A percentile compares a stretch with the other conserved stretches of the same genome.
These are phyloP conservation scores for Coturnix japonica DNA, from an alignment of 2,113 vertebrate species.

Conservation along the genomic window DNA sequence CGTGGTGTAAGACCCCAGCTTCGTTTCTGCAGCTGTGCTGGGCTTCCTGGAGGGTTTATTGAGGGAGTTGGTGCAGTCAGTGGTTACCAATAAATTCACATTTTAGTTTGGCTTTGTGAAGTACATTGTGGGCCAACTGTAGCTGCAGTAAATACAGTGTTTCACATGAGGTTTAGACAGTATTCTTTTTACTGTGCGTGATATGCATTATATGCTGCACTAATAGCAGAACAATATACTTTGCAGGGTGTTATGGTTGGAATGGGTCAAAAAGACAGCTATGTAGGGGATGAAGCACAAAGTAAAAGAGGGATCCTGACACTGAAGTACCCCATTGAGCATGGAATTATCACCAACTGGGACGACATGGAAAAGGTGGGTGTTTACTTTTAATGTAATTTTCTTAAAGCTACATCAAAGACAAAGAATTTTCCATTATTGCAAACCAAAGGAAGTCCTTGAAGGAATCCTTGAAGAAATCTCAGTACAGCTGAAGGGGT, in stretches of 20 bases:
- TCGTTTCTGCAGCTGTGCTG: neutral
- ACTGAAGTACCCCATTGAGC: constrained; percentile 16
- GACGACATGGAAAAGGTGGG: constrained; percentile 36
- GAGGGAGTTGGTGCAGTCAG: fast-evolving
- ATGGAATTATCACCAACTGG: constrained; percentile 36
- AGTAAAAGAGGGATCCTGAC: constrained; percentile 33
- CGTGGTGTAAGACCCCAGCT: neutral
- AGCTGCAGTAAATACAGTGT: neutral
- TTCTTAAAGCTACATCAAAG: neutral
- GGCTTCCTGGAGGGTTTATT: neutral
- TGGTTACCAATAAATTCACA: neutral
- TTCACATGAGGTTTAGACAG: neutral
- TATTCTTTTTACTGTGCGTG: neutral
- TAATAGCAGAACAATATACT: neutral
- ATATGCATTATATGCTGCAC: no score
- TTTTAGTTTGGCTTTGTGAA: neutral
- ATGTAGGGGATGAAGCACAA: constrained; percentile 5
- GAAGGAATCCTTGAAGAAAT: neutral
- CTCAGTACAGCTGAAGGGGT: neutral
- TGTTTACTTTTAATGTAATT: neutral
- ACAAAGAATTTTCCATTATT: neutral
- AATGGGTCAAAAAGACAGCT: constrained; percentile 54
- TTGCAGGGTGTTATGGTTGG: constrained; percentile 88
- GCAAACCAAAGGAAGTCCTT: neutral
- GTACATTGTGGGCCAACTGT: fast-evolving